Percentiles rank a stretch among this genome's conserved stretches.
phyloP scores from a whole-genome alignment of 2,113 vertebrate genomes.

The Saguinus imperator region DNA sequence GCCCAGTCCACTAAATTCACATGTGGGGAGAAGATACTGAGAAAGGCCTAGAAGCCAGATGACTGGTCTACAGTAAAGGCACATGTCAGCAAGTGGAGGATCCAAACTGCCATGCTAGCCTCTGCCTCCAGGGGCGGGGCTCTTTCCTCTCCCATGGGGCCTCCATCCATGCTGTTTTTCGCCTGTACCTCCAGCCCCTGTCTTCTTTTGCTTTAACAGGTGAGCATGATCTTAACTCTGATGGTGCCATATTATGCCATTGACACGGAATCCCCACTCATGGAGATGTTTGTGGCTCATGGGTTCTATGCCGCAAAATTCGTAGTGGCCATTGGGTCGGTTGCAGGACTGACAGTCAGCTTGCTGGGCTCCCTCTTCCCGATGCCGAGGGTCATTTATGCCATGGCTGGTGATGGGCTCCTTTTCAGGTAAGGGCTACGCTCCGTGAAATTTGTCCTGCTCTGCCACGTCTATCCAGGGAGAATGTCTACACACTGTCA shows the following conservation, averaged over 20 bases:
- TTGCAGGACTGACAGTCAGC: conserved; percentile 95
- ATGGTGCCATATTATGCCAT: conserved; percentile 96
- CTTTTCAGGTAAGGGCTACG: conserved; percentile 92
- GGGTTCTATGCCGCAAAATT: conserved; percentile 95
- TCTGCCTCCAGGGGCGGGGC: background rate
- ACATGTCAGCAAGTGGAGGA: background rate
- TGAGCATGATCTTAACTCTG: conserved; percentile 95
- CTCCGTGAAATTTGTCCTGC: background rate
- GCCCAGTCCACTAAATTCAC: background rate
- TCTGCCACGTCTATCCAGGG: rapidly evolving
- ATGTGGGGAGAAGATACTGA: background rate
- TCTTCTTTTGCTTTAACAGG: conserved; percentile 83
- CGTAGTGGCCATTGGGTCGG: conserved; percentile 91
- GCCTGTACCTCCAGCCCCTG: background rate
- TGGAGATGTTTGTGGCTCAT: conserved; percentile 97
- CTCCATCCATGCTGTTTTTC: rapidly evolving
- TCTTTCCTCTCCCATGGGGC: background rate
- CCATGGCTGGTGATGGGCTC: conserved; percentile 96
- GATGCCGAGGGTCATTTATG: conserved; percentile 97
- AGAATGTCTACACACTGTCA: background rate
- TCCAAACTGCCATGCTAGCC: background rate
- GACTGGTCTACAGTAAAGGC: background rate
- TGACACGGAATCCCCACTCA: conserved; percentile 95
- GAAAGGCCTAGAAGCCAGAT: background rate
- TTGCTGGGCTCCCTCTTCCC: conserved; percentile 97